A percentile compares a stretch with the other conserved stretches of the same genome.
phyloP scores from a whole-genome alignment of 2,797 vertebrate genomes.

The Ctenopoma kingsleyae region DNA sequence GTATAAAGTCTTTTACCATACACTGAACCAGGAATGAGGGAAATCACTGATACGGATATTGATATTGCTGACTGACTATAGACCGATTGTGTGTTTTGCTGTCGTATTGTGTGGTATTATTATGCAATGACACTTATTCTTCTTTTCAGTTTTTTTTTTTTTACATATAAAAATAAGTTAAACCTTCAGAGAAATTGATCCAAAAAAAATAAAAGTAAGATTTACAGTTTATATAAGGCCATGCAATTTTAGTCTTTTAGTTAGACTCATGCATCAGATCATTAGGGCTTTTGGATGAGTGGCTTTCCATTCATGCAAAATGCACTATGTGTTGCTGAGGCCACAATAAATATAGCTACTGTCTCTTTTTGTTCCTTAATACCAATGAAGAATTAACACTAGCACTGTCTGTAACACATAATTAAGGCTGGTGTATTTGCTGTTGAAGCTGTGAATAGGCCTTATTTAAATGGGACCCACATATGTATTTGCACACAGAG shows the following conservation, averaged over 20 bases:
- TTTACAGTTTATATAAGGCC: slow-evolving; percentile 83
- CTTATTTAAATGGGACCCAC: slow-evolving; percentile 71
- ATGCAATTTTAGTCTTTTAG: slow-evolving; percentile 84
- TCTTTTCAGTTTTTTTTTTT: slow-evolving; percentile 53
- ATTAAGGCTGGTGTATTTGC: slow-evolving; percentile 85
- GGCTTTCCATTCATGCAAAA: slow-evolving; percentile 80
- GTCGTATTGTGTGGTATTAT: slow-evolving; percentile 71
- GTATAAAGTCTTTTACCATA: slow-evolving; percentile 77
- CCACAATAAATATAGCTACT: slow-evolving; percentile 75
- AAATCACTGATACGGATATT: slow-evolving; percentile 73
- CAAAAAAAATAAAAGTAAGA: slow-evolving; percentile 74
- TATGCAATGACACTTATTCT: slow-evolving; percentile 72
- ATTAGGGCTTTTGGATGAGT: slow-evolving; percentile 76
- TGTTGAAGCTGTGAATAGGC: slow-evolving; percentile 85
- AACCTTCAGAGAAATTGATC: slow-evolving; percentile 74
- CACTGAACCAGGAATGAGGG: slow-evolving; percentile 67
- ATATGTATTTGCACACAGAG: slow-evolving; percentile 64
- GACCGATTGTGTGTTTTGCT: slow-evolving; percentile 71
- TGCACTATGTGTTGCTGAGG: slow-evolving; percentile 81
- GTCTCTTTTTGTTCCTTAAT: slow-evolving; percentile 77
- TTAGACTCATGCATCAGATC: slow-evolving; percentile 83
- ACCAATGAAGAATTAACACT: slow-evolving; percentile 79
- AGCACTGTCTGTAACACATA: slow-evolving; percentile 71
- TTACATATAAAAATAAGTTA: slow-evolving; percentile 86
- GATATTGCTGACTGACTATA: slow-evolving; percentile 78